Conservation (phyloP, 2,797 vertebrate genomes). For the Sebastes umbrosus region DNA sequence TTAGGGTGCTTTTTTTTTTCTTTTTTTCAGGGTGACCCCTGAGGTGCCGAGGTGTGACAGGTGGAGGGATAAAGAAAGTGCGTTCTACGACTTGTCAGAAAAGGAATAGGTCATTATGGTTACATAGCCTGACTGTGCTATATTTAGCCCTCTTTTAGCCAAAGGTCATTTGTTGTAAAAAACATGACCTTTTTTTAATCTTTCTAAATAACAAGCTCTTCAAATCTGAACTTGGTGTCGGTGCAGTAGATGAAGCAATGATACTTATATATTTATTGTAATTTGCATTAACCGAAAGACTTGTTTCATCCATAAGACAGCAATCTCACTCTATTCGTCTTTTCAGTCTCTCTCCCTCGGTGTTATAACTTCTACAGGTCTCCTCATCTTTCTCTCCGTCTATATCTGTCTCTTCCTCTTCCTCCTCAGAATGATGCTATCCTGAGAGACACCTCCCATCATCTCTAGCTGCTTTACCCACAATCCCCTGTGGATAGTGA, state of each 20-base stretch:
- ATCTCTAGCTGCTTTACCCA: slow-evolving; percentile 45
- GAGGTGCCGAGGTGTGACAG: slow-evolving; percentile 45
- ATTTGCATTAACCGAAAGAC: background rate
- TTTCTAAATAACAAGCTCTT: background rate
- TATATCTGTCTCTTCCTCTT: background rate
- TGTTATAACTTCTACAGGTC: background rate
- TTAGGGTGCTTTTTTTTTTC: background rate
- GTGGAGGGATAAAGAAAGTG: slow-evolving; percentile 35
- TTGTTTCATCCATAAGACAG: background rate
- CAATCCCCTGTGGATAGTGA: slow-evolving; percentile 48
- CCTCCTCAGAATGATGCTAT: background rate
- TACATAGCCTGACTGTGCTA: slow-evolving; percentile 1
- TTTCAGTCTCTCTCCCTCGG: background rate
- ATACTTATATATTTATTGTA: background rate
- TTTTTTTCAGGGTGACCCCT: background rate
- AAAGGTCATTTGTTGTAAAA: background rate
- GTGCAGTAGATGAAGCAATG: background rate
- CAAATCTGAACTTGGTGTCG: background rate
- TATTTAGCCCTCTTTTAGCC: slow-evolving; percentile 11
- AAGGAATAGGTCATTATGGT: slow-evolving; percentile 1
- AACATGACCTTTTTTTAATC: background rate
- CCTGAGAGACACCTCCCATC: slow-evolving; percentile 42
- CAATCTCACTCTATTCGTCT: background rate
- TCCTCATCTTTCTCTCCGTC: slow-evolving; percentile 1
- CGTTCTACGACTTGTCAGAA: slow-evolving; percentile 2